Conservation (phyloP, 2,797 vertebrate species). For the Prionace glauca region DNA sequence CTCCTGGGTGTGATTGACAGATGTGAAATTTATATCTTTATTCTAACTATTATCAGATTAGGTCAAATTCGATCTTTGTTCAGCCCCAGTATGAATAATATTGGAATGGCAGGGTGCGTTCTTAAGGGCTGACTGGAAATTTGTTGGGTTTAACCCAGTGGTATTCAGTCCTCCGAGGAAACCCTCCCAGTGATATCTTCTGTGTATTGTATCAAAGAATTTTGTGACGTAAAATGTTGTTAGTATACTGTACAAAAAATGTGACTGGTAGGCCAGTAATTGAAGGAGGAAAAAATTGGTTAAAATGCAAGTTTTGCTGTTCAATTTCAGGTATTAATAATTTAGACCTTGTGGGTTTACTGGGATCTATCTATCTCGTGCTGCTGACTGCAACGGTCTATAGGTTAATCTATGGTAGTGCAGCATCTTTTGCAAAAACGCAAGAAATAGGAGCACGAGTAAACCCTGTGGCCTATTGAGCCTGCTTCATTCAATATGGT, state of each 20-base stretch:
- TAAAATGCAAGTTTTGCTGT: background rate
- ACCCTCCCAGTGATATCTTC: background rate
- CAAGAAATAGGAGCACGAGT: too few species aligned
- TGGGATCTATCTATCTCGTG: background rate
- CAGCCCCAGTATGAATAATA: background rate
- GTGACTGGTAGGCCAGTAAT: background rate
- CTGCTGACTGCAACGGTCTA: background rate
- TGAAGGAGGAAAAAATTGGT: background rate
- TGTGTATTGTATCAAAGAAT: background rate
- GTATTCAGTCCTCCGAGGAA: background rate
- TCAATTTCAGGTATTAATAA: background rate
- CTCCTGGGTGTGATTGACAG: background rate
- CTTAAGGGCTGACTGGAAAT: background rate
- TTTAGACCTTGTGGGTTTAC: background rate
- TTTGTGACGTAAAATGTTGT: background rate
- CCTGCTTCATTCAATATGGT: too few species aligned
- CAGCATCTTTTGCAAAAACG: background rate
- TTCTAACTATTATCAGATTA: background rate
- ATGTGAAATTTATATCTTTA: background rate
- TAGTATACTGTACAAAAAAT: background rate
- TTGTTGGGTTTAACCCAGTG: background rate
- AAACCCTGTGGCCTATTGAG: too few species aligned
- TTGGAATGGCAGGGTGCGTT: background rate
- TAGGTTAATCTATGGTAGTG: background rate
- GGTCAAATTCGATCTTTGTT: background rate